Percentiles rank a stretch among this genome's conserved stretches.
These are phyloP conservation scores for Danionella cerebrum DNA, from an alignment of 2,113 vertebrate species.

Conservation along the genomic window DNA sequence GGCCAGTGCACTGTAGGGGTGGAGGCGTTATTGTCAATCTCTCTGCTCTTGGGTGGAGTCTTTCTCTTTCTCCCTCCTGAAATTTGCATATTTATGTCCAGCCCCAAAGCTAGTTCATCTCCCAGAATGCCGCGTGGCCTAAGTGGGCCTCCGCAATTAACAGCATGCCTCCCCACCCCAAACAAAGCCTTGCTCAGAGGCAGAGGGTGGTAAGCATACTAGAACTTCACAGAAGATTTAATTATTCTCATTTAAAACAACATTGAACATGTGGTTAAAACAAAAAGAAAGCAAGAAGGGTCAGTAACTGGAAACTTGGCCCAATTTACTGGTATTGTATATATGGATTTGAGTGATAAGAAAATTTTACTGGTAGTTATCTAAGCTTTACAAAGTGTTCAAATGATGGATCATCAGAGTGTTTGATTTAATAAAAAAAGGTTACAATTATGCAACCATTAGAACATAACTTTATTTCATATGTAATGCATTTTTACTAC, in stretches of 20 bases:
- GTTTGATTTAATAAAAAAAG: too few species aligned
- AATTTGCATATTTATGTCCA: slow-evolving; percentile 57
- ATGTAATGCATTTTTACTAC: too few species aligned
- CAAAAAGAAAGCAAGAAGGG: neutral
- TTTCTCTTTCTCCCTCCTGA: neutral
- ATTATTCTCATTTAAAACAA: neutral
- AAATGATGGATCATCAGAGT: too few species aligned
- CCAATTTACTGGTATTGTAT: neutral
- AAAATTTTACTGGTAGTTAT: neutral
- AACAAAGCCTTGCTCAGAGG: slow-evolving; percentile 48
- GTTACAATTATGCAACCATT: too few species aligned
- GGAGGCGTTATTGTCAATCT: neutral
- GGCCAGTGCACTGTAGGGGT: neutral
- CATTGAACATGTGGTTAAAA: neutral
- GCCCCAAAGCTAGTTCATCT: slow-evolving; percentile 40
- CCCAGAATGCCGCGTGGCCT: slow-evolving; percentile 24
- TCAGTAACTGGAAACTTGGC: neutral
- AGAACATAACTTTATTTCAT: too few species aligned
- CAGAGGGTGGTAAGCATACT: neutral
- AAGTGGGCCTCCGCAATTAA: slow-evolving; percentile 13
- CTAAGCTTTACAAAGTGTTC: too few species aligned
- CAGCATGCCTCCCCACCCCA: slow-evolving; percentile 47
- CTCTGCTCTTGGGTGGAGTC: slow-evolving; percentile 20
- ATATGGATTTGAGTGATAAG: neutral
- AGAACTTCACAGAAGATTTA: neutral